Evolutionary conservation across 35 echinoderm and acorn worm species (phyloP), one percentile per base, ranked within the genome.

Genomic region (Heliocidaris tuberculata): DNA sequence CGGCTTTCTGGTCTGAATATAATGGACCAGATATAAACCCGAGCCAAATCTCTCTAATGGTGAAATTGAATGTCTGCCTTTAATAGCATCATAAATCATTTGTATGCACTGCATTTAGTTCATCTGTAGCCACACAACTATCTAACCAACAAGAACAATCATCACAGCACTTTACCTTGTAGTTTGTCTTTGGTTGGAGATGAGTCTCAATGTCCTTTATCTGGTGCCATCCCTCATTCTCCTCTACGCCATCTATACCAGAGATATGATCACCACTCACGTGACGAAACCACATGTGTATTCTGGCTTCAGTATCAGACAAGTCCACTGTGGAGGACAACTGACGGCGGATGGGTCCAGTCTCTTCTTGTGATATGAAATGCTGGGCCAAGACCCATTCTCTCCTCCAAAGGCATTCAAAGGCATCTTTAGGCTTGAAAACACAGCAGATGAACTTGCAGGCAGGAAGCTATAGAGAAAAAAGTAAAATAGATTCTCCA

Each of bases 341-440:
- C 65, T n/a, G 30, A 19, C 70, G 31, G 29, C 35, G 31, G 87
- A 9, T 27, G 8, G 31, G 47, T 89, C 9, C 13, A 16, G 31
- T 47, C 31, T 89, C 47, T 47, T 27, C 94, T 19, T 47, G 49
- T 31, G 19, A 27, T 13, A 88, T 31, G 24, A 95, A 42, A 8
- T 85, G 32, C 31, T 94, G 32, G 3, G 95, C 95, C 78, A 96
- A 60, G 78, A 59, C 49, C 95, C 95, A 96, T 88, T 96, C 93
- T 35, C 85, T 94, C 15, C 52, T 31, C 95, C 95, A 96, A 31
- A 60, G 89, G 24, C 71, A 50, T 30, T 92, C 49, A 48, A 94
- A 31, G 30, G 54, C 93, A 61, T 96, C 94, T 29, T 47, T 95
- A 29, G 93, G 60, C 27, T 96, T 85, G 93, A 94, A 96, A 4